A percentile compares a stretch with the other conserved stretches of the same genome.
Conservation (phyloP, 1,140 invertebrate species). For the Drosophila athabasca region DNA sequence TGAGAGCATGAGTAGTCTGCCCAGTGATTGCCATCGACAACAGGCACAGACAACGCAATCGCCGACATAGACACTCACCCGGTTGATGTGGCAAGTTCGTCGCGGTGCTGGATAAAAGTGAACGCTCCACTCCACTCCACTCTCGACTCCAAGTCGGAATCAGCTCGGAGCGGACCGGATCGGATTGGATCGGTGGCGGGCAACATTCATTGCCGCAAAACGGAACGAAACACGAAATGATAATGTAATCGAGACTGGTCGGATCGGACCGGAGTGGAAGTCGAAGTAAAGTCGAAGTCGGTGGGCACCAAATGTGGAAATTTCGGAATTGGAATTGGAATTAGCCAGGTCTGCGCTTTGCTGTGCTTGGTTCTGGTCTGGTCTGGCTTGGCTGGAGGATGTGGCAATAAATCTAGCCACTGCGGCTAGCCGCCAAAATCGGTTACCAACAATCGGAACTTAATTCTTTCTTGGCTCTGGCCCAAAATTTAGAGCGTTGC, state of each 20-base stretch:
- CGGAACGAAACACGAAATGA: conserved; percentile 69
- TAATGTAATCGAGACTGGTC: conserved; percentile 82
- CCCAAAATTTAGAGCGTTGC: conserved; percentile 37
- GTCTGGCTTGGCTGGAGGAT: conserved; percentile 21
- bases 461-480: conserved; percentile 50
- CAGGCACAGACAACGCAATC: conserved; percentile 20
- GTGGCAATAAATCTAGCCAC: conserved; percentile 34
- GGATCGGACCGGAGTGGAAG: conserved; percentile 52
- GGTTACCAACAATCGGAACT: conserved; percentile 58
- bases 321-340: conserved; percentile 57
- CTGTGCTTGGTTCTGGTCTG: too few relatives aligned
- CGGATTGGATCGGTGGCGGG: conserved; percentile 7
- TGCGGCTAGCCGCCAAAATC: conserved; percentile 15
- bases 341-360: not conserved
- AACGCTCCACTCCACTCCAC: conserved; percentile 42
- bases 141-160: not conserved
- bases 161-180: conserved; percentile 1
- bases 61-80: conserved; percentile 73
- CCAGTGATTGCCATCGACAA: conserved; percentile 31
- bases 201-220: conserved; percentile 78
- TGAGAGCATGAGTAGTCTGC: conserved; percentile 26
- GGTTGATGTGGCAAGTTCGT: conserved; percentile 73
- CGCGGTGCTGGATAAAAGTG: conserved; percentile 66
- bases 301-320: conserved; percentile 63
- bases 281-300: not conserved